phyloP scores from a whole-genome alignment of 2,797 vertebrate species.

The Botia kubotai region DNA sequence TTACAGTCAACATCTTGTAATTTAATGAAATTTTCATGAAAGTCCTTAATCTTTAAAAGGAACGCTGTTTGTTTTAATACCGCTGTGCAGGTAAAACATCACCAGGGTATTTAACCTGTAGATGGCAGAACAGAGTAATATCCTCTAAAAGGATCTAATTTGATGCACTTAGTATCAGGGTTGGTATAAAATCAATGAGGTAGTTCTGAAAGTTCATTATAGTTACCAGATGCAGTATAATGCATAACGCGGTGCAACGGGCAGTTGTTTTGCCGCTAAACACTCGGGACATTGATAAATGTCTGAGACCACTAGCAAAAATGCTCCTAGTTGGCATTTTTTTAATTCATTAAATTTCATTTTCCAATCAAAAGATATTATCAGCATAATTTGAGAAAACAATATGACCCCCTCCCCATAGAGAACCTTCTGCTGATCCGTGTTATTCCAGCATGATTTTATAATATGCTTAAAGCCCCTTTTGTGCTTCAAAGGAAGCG shows the following conservation, averaged over 20 bases:
- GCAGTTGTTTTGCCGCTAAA: neutral
- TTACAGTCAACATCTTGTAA: constrained; percentile 61
- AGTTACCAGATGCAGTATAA: constrained; percentile 8
- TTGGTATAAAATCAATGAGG: constrained; percentile 18
- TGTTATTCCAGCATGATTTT: neutral
- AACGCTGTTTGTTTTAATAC: neutral
- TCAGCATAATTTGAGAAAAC: no score
- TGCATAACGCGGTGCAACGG: constrained; percentile 6
- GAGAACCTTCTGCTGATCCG: neutral
- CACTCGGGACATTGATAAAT: neutral
- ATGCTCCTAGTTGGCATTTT: neutral
- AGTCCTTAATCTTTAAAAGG: constrained; percentile 15
- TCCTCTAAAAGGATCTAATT: neutral
- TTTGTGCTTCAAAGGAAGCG: neutral
- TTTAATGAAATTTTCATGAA: constrained; percentile 67
- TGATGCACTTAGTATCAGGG: constrained; percentile 15
- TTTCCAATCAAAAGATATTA: no score
- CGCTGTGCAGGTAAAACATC: constrained; percentile 25
- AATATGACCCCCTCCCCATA: no score
- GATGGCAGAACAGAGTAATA: constrained; percentile 12
- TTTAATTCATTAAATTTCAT: neutral
- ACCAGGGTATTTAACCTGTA: constrained; percentile 20
- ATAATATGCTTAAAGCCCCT: neutral
- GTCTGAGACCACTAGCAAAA: neutral
- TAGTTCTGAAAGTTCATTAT: constrained; percentile 19